Conservation (phyloP, 2,888 invertebrate species). For the Homarus gammarus region DNA sequence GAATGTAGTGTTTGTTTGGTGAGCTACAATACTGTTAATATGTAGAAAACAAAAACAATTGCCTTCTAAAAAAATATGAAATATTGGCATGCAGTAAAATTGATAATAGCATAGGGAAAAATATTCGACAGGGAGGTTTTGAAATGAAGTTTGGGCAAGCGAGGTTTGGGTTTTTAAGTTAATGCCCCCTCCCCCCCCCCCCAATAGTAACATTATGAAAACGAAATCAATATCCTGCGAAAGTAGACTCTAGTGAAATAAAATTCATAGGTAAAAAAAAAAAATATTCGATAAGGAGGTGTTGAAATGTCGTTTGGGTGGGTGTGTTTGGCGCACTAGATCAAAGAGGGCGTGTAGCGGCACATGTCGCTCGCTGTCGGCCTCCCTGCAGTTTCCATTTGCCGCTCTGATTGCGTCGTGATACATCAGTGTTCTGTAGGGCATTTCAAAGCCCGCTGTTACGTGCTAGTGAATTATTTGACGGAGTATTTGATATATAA, state of each 20-base stretch:
- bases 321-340: background rate
- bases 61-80: too few species aligned
- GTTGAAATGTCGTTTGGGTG: background rate
- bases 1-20: too few species aligned
- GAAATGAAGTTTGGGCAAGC: background rate
- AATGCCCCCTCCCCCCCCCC: too few species aligned
- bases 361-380: background rate
- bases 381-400: slow-evolving; percentile 11
- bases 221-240: too few species aligned
- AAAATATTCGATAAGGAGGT: background rate
- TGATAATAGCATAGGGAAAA: background rate
- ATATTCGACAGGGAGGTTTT: background rate
- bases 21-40: too few species aligned
- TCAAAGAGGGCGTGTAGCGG: background rate
- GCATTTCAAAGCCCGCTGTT: slow-evolving; percentile 7
- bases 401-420: background rate
- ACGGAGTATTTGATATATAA: slow-evolving; percentile 5
- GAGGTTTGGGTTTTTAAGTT: too few species aligned
- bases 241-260: too few species aligned
- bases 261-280: background rate
- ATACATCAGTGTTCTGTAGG: slow-evolving; percentile 12
- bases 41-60: too few species aligned
- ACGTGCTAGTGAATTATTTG: background rate
- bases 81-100: too few species aligned
- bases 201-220: too few species aligned